A percentile compares a stretch with the other conserved stretches of the same genome.
phyloP scores from a whole-genome alignment of 2,888 invertebrate species.

The Eucriotettix oculatus region DNA sequence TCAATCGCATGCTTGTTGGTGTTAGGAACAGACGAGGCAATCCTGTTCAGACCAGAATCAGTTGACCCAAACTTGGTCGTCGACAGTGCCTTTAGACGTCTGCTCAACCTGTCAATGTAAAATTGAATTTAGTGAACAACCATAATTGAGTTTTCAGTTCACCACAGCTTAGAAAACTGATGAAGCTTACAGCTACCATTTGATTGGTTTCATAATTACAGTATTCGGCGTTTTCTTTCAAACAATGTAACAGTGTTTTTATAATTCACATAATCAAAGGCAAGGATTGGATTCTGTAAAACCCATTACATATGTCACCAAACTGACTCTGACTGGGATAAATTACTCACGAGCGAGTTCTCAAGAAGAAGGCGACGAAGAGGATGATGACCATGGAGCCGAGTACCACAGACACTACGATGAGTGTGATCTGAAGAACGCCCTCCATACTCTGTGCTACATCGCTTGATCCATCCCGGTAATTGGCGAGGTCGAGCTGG shows the following conservation, averaged over 20 bases:
- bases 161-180: too few relatives aligned
- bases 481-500: not conserved
- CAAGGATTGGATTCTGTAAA: too few relatives aligned
- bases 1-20: conserved; percentile 53
- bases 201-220: too few relatives aligned
- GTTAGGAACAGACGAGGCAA: conserved; percentile 38
- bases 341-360: conserved; percentile 34
- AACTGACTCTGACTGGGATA: too few relatives aligned
- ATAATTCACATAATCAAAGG: too few relatives aligned
- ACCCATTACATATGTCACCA: too few relatives aligned
- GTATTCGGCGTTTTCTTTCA: too few relatives aligned
- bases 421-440: conserved; percentile 29
- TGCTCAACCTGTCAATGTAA: conserved; percentile 30
- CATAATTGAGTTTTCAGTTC: too few relatives aligned
- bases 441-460: not conserved
- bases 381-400: conserved; percentile 34
- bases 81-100: conserved; percentile 42
- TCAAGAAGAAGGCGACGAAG: conserved; percentile 34
- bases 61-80: conserved; percentile 45
- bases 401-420: conserved; percentile 33
- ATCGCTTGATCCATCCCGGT: not conserved
- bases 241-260: too few relatives aligned
- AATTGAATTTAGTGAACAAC: not conserved
- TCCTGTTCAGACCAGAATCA: conserved; percentile 40
- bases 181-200: too few relatives aligned